Evolutionary conservation across 2,888 invertebrate genomes (phyloP), one percentile per base, ranked within the genome.

Genomic region (Deilephila porcellus): DNA sequence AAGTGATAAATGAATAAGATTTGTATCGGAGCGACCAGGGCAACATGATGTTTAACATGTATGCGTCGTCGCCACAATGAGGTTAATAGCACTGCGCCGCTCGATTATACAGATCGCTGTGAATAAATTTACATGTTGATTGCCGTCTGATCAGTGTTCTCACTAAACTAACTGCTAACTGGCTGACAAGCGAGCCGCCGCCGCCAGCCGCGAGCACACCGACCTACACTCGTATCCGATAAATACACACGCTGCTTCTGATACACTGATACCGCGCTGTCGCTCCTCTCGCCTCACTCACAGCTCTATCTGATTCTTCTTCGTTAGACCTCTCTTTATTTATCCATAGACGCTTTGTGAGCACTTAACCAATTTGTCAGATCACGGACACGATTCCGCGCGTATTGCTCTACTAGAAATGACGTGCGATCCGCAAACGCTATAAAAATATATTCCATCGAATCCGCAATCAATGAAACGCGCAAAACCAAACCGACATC

Each of bases 61-160:
- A 86, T 84, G 86, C 85, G 87, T 89, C 85, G 86, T 85, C 83
- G 84, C 86, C 86, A 71, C 73, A 92, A 90, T 86, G 91, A 91
- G 93, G 93, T 93, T 93, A 93, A 92, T 90, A 90, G 88, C 90
- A 87, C 86, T 85, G 87, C 86, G 83, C 86, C 82, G 86, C 84
- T 82, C 88, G 91, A 90, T 92, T 91, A 92, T 88, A 90, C 89
- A 86, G 91, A 92, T 92, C 90, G 90, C 87, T 88, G 83, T 85
- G 93, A 92, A 93, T 93, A 93, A 90, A 93, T 93, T 93, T 91
- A 89, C 93, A 93, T 93, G 82, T 87, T 91, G 90, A 93, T 93
- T 87, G 87, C 85, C 83, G 82, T 82, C 83, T 90, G 92, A 93
- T 92, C 90, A 89, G 87, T 88, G 89, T 88, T 88, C 90, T 88